phyloP scores from a whole-genome alignment of 2,797 vertebrate species.

The Oophaga sylvatica region DNA sequence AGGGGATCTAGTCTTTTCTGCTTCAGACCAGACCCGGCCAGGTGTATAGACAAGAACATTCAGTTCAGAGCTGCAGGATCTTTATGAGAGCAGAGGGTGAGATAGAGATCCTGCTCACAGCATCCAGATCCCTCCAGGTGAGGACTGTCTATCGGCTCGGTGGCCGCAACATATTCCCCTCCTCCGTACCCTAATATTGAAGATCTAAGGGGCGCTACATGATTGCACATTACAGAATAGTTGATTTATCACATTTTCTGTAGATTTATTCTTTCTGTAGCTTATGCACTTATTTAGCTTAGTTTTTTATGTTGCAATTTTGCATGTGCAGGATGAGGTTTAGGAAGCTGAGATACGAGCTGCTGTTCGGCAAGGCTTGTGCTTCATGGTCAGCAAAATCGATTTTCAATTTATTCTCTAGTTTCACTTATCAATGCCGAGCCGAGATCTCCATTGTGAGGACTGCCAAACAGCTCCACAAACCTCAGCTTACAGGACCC shows the following conservation, averaged over 20 bases:
- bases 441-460: neutral
- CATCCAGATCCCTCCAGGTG: conserved; percentile 29
- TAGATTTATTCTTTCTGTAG: neutral
- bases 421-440: neutral
- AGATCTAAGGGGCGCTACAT: neutral
- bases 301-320: neutral
- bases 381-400: neutral
- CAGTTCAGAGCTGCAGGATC: conserved; percentile 17
- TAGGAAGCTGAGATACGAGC: neutral
- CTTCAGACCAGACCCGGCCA: conserved; percentile 40
- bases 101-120: conserved; percentile 1
- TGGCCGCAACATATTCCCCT: neutral
- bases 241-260: neutral
- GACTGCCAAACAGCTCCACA: neutral
- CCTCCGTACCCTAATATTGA: neutral
- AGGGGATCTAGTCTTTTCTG: conserved; percentile 24
- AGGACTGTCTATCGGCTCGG: neutral
- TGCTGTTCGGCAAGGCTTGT: neutral
- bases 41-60: conserved; percentile 38
- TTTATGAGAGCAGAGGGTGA: conserved; percentile 3
- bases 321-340: neutral
- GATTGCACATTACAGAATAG: neutral
- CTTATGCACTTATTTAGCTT: neutral
- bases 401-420: neutral
- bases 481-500: neutral